Evolutionary conservation across 2,888 invertebrate species (phyloP).

Genomic region (Pyralis farinalis): DNA sequence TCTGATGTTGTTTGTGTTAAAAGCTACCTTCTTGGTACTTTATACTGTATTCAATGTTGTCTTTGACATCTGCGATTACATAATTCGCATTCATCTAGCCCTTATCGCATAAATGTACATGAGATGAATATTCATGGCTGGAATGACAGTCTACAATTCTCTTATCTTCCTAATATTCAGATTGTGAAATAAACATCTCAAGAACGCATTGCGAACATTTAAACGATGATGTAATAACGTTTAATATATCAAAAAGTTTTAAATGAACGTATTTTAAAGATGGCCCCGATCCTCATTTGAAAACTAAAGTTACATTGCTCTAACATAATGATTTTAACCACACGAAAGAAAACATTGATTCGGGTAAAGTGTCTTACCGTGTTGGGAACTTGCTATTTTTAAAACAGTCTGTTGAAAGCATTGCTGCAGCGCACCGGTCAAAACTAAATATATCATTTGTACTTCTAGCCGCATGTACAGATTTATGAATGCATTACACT

Average conservation of each 20-base stretch:
- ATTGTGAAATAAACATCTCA: too few relatives aligned
- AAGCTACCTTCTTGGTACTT: too few relatives aligned
- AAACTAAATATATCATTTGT: not conserved
- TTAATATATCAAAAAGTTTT: not conserved
- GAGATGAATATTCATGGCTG: not conserved
- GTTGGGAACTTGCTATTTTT: not conserved
- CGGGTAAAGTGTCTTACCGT: not conserved
- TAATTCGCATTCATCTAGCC: not conserved
- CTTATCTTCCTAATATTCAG: not conserved
- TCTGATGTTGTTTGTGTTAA: too few relatives aligned
- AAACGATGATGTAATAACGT: not conserved
- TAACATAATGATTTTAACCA: not conserved
- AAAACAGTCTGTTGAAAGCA: not conserved
- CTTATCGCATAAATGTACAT: not conserved
- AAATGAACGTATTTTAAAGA: not conserved
- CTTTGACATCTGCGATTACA: not conserved
- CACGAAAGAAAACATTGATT: not conserved
- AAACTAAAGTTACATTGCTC: not conserved
- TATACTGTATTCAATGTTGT: not conserved
- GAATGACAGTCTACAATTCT: not conserved
- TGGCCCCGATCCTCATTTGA: not conserved
- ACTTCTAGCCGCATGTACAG: constrained; percentile 11
- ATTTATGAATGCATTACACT: constrained; percentile 42
- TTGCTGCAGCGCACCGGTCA: not conserved
- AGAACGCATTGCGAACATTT: too few relatives aligned